These are phyloP conservation scores for Anaspis maculata DNA, from an alignment of 2,888 invertebrate species.

Conservation along the genomic window DNA sequence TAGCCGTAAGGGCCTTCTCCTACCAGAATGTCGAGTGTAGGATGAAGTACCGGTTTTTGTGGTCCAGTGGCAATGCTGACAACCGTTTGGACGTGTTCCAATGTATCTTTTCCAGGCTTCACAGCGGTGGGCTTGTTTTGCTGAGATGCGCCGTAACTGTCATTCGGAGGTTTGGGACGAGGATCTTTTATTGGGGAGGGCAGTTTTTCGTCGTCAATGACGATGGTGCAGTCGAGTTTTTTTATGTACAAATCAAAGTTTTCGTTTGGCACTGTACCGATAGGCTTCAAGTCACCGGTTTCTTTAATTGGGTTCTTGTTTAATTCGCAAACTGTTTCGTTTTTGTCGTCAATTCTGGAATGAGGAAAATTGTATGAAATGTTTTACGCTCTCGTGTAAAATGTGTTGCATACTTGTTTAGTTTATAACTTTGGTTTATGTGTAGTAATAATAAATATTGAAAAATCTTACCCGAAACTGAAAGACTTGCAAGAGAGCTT, in stretches of 20 bases:
- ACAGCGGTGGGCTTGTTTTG: background rate
- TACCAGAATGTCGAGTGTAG: conserved; percentile 27
- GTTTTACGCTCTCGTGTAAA: no score
- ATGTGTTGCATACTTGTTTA: conserved; percentile 7
- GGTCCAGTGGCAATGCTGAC: conserved; percentile 30
- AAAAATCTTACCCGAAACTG: conserved; percentile 48
- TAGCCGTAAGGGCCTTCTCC: conserved; percentile 13
- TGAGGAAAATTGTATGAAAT: no score
- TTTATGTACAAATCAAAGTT: conserved; percentile 56
- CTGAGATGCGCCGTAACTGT: background rate
- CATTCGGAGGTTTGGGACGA: background rate
- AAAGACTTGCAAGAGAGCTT: conserved; percentile 43
- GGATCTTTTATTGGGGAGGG: conserved; percentile 5
- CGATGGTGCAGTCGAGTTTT: conserved; percentile 44
- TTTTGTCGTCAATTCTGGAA: conserved; percentile 48
- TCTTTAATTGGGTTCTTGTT: conserved; percentile 44
- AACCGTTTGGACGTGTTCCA: conserved; percentile 25
- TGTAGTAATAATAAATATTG: conserved; percentile 1
- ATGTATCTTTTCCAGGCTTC: conserved; percentile 2
- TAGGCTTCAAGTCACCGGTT: conserved; percentile 43
- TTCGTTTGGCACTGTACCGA: conserved; percentile 48
- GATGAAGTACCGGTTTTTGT: conserved; percentile 23
- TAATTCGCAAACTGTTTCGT: conserved; percentile 53
- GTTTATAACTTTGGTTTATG: no score
- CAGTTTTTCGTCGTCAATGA: conserved; percentile 23